Evolutionary conservation across 2,888 invertebrate genomes (phyloP).

Genomic region (Eulithis testata): DNA sequence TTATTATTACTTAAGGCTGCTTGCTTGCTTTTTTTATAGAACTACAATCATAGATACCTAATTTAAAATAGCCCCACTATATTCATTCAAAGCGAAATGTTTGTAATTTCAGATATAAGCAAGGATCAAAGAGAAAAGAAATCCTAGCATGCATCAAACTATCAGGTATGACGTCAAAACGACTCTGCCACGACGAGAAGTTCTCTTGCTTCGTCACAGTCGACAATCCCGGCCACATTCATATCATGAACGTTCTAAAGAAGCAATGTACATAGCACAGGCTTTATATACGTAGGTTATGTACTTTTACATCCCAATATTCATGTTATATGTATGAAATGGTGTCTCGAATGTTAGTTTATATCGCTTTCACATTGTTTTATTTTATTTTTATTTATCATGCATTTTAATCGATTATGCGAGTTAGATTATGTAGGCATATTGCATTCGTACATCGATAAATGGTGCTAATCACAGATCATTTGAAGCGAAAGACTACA

Average conservation of each 20-base stretch:
- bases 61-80: too few species aligned
- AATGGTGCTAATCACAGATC: slow-evolving; percentile 1
- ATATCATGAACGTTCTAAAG: slow-evolving; percentile 82
- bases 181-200: slow-evolving; percentile 70
- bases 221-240: slow-evolving; percentile 85
- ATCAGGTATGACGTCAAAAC: slow-evolving; percentile 73
- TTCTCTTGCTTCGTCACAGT: slow-evolving; percentile 86
- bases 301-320: slow-evolving; percentile 11
- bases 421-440: background rate
- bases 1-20: too few species aligned
- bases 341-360: slow-evolving; percentile 13
- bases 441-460: background rate
- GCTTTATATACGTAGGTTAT: slow-evolving; percentile 19
- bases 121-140: slow-evolving; percentile 72
- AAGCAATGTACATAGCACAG: slow-evolving; percentile 54
- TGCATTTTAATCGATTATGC: slow-evolving; percentile 13
- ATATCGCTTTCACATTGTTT: slow-evolving; percentile 25
- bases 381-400: slow-evolving; percentile 17
- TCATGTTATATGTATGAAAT: slow-evolving; percentile 7
- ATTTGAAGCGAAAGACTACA: background rate
- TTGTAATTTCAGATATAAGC: slow-evolving; percentile 63
- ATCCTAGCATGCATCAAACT: slow-evolving; percentile 78
- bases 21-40: too few species aligned
- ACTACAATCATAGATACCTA: too few species aligned
- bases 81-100: too few species aligned